Percentiles rank a stretch among this genome's conserved stretches.
Conservation (phyloP, 2,797 vertebrate genomes). For the Phyllotis vaccarum region DNA sequence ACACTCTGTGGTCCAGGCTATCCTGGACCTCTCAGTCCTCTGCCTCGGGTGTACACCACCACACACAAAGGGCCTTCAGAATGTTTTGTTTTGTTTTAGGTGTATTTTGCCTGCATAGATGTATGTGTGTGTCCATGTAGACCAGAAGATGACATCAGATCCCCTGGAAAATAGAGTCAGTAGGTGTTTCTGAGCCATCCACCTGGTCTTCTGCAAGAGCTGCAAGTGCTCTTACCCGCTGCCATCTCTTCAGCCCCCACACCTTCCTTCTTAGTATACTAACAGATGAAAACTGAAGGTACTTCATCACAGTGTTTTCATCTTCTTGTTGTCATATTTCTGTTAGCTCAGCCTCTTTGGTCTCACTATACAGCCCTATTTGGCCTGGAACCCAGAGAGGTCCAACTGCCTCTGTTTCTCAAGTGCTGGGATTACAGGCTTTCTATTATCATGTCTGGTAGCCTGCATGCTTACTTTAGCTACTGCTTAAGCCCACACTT, state of each 20-base stretch:
- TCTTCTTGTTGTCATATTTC: conserved; percentile 28
- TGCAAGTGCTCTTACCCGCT: not conserved
- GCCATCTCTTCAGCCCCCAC: not conserved
- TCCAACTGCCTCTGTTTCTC: not conserved
- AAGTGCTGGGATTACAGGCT: not conserved
- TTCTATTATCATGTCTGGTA: not conserved
- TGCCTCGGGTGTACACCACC: not conserved
- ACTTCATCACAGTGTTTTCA: conserved; percentile 15
- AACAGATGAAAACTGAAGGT: conserved; percentile 45
- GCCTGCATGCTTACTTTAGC: conserved; percentile 23
- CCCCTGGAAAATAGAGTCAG: not conserved
- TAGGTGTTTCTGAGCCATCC: not conserved
- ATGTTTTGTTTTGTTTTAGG: not conserved
- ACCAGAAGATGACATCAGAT: not conserved
- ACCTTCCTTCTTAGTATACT: not conserved
- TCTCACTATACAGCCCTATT: not conserved
- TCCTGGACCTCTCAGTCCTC: not conserved
- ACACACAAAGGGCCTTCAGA: not conserved
- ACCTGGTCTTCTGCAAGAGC: not conserved
- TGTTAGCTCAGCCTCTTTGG: conserved; percentile 22
- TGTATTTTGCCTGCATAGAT: not conserved
- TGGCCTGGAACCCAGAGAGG: not conserved
- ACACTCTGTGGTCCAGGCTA: not conserved
- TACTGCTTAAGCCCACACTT: conserved; percentile 55
- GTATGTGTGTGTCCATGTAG: not conserved